Base-by-base conservation (phyloP, 2,888 invertebrate species). In the Synanthedon formicaeformis region DNA sequence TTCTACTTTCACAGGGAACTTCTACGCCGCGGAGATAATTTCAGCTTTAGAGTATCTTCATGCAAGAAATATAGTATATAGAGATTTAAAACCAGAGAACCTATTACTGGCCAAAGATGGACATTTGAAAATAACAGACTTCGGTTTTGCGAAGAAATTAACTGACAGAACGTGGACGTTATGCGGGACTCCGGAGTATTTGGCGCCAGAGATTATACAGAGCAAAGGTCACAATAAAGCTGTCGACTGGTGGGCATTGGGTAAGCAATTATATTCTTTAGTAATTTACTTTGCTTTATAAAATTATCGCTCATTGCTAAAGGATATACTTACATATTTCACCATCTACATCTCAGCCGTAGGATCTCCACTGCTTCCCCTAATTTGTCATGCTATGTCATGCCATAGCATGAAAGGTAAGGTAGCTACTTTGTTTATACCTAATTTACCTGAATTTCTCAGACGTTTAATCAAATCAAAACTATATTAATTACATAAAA, bases 201-300 rank as follows among this genome's bases (percentile, higher is more conserved):
- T 99, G 59, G 98, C 99, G 50, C 96, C 96, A 12, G 98, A 98
- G 86, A 97, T 98, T 60, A 98, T 98, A 64, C 97, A 97, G 78
- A 96, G 96, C 66, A 97, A 97, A 88, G 99, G 99, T 41, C 98
- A 99, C 85, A 98, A 98, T 75, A 97, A 96, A 76, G 97, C 97
- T 6, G 98, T 99, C 0, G 99, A 99, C 76, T 99, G 98, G 97
- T 99, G 98, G 98, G 98, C 98, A 16, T 89, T 99, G 70, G 98
- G 94, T 94, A 78, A 80, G 88, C 52, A 45, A 6, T 12, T 45
- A 13, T 45, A 5, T 49, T 18, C 4, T 23, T 23, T 23, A 23
- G 18, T 23, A 23, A 23, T 23, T 23, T 23, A 23, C 4, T 23
- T 23, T 23, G 18, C n/a, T 4, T 23, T 23, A 4, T 4, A 0